Evolutionary conservation across 2,113 vertebrate genomes (phyloP), one percentile per base, ranked within the genome.

Genomic region (Malaclemys terrapin): DNA sequence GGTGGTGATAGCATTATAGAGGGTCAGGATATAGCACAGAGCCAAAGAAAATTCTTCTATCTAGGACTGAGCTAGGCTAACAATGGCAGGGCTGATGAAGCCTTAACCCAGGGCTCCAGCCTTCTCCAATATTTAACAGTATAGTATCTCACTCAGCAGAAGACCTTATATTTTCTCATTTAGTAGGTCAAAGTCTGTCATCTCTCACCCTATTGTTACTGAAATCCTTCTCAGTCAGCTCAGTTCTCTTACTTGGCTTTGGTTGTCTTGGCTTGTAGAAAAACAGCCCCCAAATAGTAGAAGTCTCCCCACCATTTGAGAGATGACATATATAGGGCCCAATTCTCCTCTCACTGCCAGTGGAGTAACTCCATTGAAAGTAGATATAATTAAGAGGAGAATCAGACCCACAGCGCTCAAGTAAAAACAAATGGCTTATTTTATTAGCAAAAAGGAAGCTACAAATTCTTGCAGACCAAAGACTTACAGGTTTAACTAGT

Each of bases 341-440:
- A 75, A 42, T 75, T 93, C 80, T 80, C 50, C 82, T 47, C 82
- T 42, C 52, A n/a, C 47, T 19, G 17, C 5, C 14, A 1, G 2
- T 47, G 62, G 82, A 91, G 49, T 20, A 81, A 52, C 10, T 22
- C 45, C 85, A 10, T 57, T 86, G 76, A 78, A 80, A 47, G 50
- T 2, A 89, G 65, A 8, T 2, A 62, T 59, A 72, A 94, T 75
- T 49, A 82, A 88, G 53, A 95, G 47, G 27, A 35, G 45, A 82
- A 92, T 95, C 45, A 93, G 89, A 53, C n/a, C 12, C 42, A 92
- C 72, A 90, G 82, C 78, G 52, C 88, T 42, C 49, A 96, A 90
- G 82, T n/a, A 31, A 89, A 94, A 92, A 88, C 45, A 50, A 96
- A 88, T 54, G 20, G 45, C 2, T 22, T 42, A 24, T 8, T 83